phyloP scores from a whole-genome alignment of 2,888 invertebrate species.

The Trissolcus japonicus region DNA sequence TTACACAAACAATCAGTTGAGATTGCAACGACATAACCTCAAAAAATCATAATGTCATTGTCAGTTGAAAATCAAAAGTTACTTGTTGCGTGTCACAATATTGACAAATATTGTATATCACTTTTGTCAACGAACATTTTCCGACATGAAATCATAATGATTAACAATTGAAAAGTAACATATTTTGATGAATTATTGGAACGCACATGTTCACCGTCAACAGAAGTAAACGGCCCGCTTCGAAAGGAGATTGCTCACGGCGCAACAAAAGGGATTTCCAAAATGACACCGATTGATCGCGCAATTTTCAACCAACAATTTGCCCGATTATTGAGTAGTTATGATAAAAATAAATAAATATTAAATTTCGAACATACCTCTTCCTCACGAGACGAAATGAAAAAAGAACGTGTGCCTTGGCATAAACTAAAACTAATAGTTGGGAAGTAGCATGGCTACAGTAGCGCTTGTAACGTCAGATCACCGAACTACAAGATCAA shows the following conservation, averaged over 20 bases:
- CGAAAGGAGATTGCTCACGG: neutral
- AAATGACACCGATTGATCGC: neutral
- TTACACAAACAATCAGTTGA: too few relatives aligned
- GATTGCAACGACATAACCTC: neutral
- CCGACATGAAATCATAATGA: neutral
- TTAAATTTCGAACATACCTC: conserved; percentile 1
- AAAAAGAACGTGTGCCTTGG: conserved; percentile 5
- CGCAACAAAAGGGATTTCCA: neutral
- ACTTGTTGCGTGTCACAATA: neutral
- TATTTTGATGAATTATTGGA: neutral
- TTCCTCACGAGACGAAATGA: conserved; percentile 6
- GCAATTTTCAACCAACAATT: too few relatives aligned
- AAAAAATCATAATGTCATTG: conserved; percentile 1
- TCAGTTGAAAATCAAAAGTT: too few relatives aligned
- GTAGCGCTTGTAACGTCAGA: too few relatives aligned
- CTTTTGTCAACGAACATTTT: neutral
- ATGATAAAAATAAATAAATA: neutral
- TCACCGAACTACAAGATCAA: too few relatives aligned
- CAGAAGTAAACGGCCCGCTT: neutral
- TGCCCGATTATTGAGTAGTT: too few relatives aligned
- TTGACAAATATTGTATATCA: neutral
- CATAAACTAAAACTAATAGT: too few relatives aligned
- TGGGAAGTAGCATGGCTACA: too few relatives aligned
- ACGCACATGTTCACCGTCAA: conserved; percentile 7
- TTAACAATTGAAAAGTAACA: neutral